Evolutionary conservation across 2,797 vertebrate species (phyloP).

Genomic region (Bradypus variegatus): DNA sequence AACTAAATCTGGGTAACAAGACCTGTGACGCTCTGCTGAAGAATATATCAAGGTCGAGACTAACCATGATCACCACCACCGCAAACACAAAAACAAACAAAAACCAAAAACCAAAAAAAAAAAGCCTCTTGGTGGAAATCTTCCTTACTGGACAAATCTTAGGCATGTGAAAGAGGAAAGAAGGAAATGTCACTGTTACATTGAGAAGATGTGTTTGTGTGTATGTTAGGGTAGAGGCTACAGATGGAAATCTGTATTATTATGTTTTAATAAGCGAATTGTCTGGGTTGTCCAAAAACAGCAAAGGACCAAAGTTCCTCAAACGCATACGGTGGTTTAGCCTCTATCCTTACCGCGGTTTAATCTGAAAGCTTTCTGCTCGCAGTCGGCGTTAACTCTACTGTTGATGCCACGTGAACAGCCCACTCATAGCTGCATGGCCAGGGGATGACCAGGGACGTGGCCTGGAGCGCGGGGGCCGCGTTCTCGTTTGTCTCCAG

Average conservation of each 20-base stretch:
- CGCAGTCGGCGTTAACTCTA: no score
- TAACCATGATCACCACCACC: not conserved
- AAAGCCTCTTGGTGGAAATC: not conserved
- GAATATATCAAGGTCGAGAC: not conserved
- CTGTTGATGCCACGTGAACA: accelerated
- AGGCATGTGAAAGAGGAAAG: not conserved
- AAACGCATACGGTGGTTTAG: not conserved
- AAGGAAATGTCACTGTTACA: not conserved
- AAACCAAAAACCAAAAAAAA: not conserved
- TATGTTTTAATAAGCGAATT: not conserved
- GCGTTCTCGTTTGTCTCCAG: accelerated
- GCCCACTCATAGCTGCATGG: no score
- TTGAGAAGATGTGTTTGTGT: not conserved
- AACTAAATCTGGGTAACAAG: not conserved
- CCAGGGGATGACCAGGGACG: not conserved
- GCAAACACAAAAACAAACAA: not conserved
- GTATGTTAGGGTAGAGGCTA: not conserved
- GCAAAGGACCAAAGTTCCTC: not conserved
- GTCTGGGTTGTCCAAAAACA: not conserved
- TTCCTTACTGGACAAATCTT: not conserved
- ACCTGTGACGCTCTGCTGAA: not conserved
- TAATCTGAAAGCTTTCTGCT: not conserved
- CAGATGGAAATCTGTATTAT: no score
- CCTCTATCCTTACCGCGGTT: not conserved
- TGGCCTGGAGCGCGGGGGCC: not conserved